phyloP scores from a whole-genome alignment of 2,797 vertebrate species.

The Gymnodraco acuticeps region DNA sequence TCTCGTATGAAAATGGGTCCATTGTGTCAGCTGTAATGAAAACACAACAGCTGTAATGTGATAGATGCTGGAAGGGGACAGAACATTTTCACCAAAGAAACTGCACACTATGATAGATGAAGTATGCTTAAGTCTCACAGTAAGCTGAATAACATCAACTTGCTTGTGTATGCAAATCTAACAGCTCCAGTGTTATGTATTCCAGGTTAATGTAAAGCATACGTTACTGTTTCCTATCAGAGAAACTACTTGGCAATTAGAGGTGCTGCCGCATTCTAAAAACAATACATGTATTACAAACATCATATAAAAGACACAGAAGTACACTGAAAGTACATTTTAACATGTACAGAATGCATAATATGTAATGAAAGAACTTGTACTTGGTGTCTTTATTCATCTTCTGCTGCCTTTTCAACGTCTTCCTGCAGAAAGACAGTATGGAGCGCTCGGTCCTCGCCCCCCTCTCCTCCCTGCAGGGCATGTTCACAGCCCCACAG shows the following conservation, averaged over 20 bases:
- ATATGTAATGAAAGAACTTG: background rate
- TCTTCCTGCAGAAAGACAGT: conserved; percentile 82
- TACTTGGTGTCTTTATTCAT: conserved; percentile 5
- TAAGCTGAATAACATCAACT: conserved; percentile 5
- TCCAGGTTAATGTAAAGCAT: background rate
- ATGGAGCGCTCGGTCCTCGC: conserved; percentile 87
- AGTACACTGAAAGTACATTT: background rate
- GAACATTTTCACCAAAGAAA: conserved; percentile 4
- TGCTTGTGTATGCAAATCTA: conserved; percentile 35
- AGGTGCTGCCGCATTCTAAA: background rate
- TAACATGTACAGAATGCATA: conserved; percentile 11
- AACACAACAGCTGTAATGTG: conserved; percentile 19
- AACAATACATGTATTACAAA: background rate
- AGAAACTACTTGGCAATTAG: background rate
- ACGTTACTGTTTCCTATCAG: background rate
- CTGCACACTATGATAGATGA: conserved; percentile 4
- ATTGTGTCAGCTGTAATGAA: conserved; percentile 15
- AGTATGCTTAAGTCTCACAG: conserved; percentile 10
- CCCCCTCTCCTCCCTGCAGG: conserved; percentile 89
- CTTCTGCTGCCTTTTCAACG: background rate
- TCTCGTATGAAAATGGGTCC: background rate
- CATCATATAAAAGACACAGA: background rate
- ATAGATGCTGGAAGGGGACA: conserved; percentile 8
- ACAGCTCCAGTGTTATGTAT: conserved; percentile 7
- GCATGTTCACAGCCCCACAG: conserved; percentile 93